These are phyloP conservation scores for Rafetus swinhoei DNA, from an alignment of 2,113 vertebrate species.

Conservation along the genomic window DNA sequence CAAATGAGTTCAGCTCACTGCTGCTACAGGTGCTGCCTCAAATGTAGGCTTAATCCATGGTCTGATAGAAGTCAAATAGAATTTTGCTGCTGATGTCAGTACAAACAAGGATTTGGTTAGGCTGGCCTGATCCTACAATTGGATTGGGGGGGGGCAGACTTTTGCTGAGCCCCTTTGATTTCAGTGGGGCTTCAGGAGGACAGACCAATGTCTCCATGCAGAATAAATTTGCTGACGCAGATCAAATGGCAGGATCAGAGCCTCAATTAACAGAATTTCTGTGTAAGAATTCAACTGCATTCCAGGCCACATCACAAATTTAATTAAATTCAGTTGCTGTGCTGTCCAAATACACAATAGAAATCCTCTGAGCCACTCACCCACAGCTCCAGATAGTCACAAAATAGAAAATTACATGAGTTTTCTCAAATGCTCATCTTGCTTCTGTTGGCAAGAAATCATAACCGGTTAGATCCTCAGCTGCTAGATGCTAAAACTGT, in stretches of 20 bases:
- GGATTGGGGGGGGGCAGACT: no score
- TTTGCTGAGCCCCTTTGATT: no score
- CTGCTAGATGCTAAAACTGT: neutral
- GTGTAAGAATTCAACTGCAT: neutral
- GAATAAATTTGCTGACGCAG: fast-evolving
- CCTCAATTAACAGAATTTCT: neutral
- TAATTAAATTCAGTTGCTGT: conserved; percentile 50
- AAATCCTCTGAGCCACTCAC: neutral
- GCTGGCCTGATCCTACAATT: neutral
- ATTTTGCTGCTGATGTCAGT: neutral
- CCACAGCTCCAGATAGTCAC: conserved; percentile 18
- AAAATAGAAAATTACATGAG: conserved; percentile 50
- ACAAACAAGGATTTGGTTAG: neutral
- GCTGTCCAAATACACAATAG: neutral
- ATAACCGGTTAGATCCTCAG: neutral
- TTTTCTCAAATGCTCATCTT: neutral
- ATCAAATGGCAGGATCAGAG: no score
- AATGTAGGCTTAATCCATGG: neutral
- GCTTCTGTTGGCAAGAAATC: neutral
- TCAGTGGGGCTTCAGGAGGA: neutral
- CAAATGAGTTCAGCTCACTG: neutral
- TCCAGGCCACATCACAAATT: conserved; percentile 48
- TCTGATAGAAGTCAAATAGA: no score
- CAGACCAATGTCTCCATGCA: neutral
- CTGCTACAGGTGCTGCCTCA: neutral